A percentile compares a stretch with the other conserved stretches of the same genome.
Evolutionary conservation across 2,888 invertebrate species (phyloP).

Genomic region (Volucella inflata): DNA sequence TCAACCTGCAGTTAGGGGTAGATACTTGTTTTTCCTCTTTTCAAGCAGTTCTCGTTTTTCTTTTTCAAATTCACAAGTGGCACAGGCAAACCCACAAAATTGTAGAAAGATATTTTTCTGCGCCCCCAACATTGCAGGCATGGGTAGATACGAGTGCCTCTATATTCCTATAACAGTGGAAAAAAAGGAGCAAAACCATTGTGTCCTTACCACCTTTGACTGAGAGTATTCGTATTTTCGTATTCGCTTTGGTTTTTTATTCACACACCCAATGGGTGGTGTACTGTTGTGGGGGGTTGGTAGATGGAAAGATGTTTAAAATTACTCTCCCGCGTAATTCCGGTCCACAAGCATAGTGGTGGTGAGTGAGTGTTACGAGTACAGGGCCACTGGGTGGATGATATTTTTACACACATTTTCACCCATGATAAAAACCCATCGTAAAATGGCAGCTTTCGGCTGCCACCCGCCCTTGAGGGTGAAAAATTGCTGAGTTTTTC

Average conservation of each 20-base stretch:
- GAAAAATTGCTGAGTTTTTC: slow-evolving; percentile 74
- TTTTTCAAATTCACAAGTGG: slow-evolving; percentile 75
- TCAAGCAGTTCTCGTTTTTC: slow-evolving; percentile 47
- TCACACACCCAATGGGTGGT: slow-evolving; percentile 1
- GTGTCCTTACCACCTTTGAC: slow-evolving; percentile 71
- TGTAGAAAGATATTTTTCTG: slow-evolving; percentile 67
- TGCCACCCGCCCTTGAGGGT: slow-evolving; percentile 63
- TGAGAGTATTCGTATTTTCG: slow-evolving; percentile 11
- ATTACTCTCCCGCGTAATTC: slow-evolving; percentile 50
- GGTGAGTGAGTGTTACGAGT: neutral
- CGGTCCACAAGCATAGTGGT: slow-evolving; percentile 45
- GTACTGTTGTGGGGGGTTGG: neutral
- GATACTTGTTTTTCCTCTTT: slow-evolving; percentile 21
- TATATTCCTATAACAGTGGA: slow-evolving; percentile 1
- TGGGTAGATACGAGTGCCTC: neutral
- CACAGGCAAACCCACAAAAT: slow-evolving; percentile 74
- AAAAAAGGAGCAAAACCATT: slow-evolving; percentile 62
- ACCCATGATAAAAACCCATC: slow-evolving; percentile 72
- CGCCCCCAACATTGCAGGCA: slow-evolving; percentile 11
- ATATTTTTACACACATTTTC: slow-evolving; percentile 74
- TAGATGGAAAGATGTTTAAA: slow-evolving; percentile 55
- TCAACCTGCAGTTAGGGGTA: slow-evolving; percentile 56
- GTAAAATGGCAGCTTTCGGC: slow-evolving; percentile 73
- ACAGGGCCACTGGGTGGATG: slow-evolving; percentile 23
- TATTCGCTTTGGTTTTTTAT: slow-evolving; percentile 19